Conservation (phyloP, 2,888 invertebrate species). For the Osmoderma eremita region DNA sequence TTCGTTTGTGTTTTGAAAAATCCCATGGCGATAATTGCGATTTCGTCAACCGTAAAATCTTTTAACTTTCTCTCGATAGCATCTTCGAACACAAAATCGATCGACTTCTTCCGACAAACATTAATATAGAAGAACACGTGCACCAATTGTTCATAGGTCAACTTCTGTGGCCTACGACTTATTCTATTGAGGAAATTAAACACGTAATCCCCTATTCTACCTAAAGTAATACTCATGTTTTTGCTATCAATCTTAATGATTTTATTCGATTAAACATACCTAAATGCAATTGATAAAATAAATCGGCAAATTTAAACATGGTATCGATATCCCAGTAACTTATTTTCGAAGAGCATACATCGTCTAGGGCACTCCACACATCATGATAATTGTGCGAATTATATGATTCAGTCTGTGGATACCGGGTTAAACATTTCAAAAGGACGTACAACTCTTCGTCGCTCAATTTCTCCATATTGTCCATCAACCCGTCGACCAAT, state of each 20-base stretch:
- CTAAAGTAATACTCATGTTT: constrained; percentile 58
- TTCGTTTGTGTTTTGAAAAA: constrained; percentile 80
- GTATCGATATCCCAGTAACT: constrained; percentile 67
- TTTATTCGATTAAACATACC: constrained; percentile 45
- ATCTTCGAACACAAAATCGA: constrained; percentile 75
- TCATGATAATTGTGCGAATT: constrained; percentile 70
- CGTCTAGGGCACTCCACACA: constrained; percentile 76
- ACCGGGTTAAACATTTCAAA: constrained; percentile 65
- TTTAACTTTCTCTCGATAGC: constrained; percentile 66
- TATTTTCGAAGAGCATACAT: constrained; percentile 67
- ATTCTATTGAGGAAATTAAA: constrained; percentile 67
- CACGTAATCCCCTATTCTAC: constrained; percentile 68
- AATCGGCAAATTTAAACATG: constrained; percentile 69
- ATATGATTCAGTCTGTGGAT: constrained; percentile 67
- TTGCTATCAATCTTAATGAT: constrained; percentile 1
- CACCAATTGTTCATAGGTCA: constrained; percentile 72
- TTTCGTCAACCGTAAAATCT: constrained; percentile 71
- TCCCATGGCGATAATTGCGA: constrained; percentile 74
- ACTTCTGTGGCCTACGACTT: constrained; percentile 67
- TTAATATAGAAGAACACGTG: constrained; percentile 76
- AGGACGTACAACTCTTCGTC: constrained; percentile 69
- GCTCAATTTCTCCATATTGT: constrained; percentile 67
- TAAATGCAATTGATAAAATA: constrained; percentile 71
- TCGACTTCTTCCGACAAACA: constrained; percentile 66
- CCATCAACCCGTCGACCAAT: constrained; percentile 62